These are phyloP conservation scores for Drosophila recens DNA, from an alignment of 2,888 invertebrate genomes.

Conservation along the genomic window DNA sequence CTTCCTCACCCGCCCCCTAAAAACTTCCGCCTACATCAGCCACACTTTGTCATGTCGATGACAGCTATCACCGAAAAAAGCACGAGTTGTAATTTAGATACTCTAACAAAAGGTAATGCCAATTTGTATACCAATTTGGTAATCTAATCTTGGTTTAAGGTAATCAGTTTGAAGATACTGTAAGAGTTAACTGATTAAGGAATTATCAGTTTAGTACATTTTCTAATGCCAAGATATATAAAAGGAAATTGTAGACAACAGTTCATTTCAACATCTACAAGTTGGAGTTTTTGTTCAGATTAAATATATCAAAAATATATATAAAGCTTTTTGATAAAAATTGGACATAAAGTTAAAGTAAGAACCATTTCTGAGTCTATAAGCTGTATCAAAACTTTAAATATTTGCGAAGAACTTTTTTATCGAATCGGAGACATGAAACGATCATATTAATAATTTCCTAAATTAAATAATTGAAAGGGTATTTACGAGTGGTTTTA, in stretches of 20 bases:
- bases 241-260: too few relatives aligned
- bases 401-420: background rate
- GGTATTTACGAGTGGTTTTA: background rate
- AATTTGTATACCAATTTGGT: background rate
- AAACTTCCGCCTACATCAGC: slow-evolving; percentile 24
- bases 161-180: background rate
- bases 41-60: slow-evolving; percentile 47
- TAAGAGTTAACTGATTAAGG: background rate
- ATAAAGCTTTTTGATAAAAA: too few relatives aligned
- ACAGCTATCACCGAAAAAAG: slow-evolving; percentile 22
- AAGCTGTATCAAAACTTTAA: background rate
- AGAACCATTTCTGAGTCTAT: background rate
- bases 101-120: background rate
- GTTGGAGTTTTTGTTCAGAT: too few relatives aligned
- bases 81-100: slow-evolving; percentile 24
- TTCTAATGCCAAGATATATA: too few relatives aligned
- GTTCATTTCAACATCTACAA: too few relatives aligned
- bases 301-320: too few relatives aligned
- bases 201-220: background rate
- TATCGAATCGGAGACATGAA: too few relatives aligned
- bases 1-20: slow-evolving; percentile 3
- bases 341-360: too few relatives aligned
- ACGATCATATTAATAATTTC: too few relatives aligned
- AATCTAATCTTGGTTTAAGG: background rate
- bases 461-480: background rate